Conservation (phyloP, 2,113 vertebrate genomes). For the Buteo buteo region DNA sequence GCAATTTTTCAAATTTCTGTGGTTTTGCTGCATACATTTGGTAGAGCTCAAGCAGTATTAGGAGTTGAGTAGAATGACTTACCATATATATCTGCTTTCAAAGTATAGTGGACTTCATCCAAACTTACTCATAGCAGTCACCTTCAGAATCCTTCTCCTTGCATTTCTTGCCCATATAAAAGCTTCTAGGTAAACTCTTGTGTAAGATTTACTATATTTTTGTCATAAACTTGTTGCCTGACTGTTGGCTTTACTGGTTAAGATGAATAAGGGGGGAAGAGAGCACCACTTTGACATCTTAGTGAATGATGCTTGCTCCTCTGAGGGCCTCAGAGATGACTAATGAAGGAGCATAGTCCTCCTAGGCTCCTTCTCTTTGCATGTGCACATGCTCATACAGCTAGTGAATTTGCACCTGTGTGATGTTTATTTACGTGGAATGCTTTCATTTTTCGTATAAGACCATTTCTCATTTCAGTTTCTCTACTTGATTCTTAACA, state of each 20-base stretch:
- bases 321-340: neutral
- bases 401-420: neutral
- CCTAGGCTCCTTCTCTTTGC: neutral
- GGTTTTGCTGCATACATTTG: neutral
- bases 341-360: neutral
- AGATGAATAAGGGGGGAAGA: neutral
- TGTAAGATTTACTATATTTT: neutral
- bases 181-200: neutral
- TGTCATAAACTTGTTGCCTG: neutral
- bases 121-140: neutral
- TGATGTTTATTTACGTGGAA: neutral
- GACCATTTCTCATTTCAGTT: neutral
- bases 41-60: neutral
- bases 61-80: neutral
- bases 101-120: neutral
- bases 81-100: neutral
- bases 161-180: neutral
- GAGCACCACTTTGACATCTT: neutral
- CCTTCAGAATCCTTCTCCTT: neutral
- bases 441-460: neutral
- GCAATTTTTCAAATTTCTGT: neutral
- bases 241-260: neutral
- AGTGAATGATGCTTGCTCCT: neutral
- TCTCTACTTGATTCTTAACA: neutral
- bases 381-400: neutral